A percentile compares a stretch with the other conserved stretches of the same genome.
phyloP scores from a whole-genome alignment of 2,797 vertebrate genomes.

The Typhlichthys eigenmanni region DNA sequence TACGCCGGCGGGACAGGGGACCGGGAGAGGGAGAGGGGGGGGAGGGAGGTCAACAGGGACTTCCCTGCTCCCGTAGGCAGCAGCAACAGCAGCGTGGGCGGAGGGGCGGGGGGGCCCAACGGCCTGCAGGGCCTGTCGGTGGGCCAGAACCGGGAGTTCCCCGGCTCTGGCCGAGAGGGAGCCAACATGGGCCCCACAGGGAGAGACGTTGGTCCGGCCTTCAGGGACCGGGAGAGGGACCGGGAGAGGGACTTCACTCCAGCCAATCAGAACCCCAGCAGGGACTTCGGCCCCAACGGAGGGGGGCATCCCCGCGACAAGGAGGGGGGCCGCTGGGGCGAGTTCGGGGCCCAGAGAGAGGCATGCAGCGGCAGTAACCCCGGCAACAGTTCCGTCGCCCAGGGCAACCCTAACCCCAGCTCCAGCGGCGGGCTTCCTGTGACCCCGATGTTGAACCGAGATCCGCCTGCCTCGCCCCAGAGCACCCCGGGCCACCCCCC shows the following conservation, averaged over 20 bases:
- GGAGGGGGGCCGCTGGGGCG: conserved; percentile 80
- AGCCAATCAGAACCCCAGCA: conserved; percentile 74
- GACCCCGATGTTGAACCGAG: conserved; percentile 69
- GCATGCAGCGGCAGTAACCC: conserved; percentile 70
- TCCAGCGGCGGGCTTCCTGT: conserved; percentile 68
- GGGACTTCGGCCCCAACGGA: conserved; percentile 77
- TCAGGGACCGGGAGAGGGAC: conserved; percentile 87
- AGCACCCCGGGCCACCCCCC: conserved; percentile 70
- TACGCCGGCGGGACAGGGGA: conserved; percentile 75
- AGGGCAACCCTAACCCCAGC: conserved; percentile 62
- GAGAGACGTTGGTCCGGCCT: conserved; percentile 76
- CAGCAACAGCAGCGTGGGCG: conserved; percentile 58
- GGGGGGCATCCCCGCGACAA: conserved; percentile 78
- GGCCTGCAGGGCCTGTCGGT: conserved; percentile 62
- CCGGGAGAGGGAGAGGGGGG: conserved; percentile 73
- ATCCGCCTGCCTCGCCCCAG: conserved; percentile 76
- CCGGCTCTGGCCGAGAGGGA: conserved; percentile 72
- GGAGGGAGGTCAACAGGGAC: conserved; percentile 76
- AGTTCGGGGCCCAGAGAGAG: conserved; percentile 78
- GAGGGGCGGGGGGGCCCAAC: conserved; percentile 63
- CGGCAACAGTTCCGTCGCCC: conserved; percentile 66
- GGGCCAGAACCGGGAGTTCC: conserved; percentile 76
- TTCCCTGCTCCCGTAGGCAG: conserved; percentile 66
- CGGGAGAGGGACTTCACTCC: conserved; percentile 74
- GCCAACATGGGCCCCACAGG: conserved; percentile 65